Conservation (phyloP, 2,113 vertebrate species). For the Cynopterus brachyotis region DNA sequence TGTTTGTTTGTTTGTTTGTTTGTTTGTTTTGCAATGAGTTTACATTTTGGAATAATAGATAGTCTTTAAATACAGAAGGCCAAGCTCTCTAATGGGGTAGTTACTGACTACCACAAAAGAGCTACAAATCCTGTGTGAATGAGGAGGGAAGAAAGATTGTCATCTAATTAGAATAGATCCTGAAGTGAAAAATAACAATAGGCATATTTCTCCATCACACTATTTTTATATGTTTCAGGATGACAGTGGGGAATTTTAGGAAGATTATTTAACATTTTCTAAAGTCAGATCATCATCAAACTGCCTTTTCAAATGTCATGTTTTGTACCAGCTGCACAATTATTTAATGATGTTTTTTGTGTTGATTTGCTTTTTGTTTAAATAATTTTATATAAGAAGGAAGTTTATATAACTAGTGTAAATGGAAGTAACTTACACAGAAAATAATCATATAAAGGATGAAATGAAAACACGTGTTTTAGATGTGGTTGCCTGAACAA, state of each 20-base stretch:
- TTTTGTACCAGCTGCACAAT: background rate
- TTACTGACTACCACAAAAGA: background rate
- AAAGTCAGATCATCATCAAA: background rate
- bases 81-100: background rate
- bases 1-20: background rate
- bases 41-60: background rate
- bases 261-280: background rate
- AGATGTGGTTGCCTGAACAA: background rate
- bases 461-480: background rate
- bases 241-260: background rate
- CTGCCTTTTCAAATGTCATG: background rate
- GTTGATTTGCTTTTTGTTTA: background rate
- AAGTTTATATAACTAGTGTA: background rate
- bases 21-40: background rate
- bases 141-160: background rate
- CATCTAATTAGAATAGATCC: background rate
- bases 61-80: background rate
- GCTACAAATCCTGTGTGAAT: background rate
- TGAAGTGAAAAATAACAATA: background rate
- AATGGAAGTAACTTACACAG: background rate
- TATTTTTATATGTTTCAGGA: background rate
- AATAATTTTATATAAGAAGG: background rate
- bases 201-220: background rate
- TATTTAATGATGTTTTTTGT: background rate
- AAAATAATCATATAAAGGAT: background rate